phyloP scores from a whole-genome alignment of 1,140 invertebrate genomes.

The Anoplophora glabripennis region DNA sequence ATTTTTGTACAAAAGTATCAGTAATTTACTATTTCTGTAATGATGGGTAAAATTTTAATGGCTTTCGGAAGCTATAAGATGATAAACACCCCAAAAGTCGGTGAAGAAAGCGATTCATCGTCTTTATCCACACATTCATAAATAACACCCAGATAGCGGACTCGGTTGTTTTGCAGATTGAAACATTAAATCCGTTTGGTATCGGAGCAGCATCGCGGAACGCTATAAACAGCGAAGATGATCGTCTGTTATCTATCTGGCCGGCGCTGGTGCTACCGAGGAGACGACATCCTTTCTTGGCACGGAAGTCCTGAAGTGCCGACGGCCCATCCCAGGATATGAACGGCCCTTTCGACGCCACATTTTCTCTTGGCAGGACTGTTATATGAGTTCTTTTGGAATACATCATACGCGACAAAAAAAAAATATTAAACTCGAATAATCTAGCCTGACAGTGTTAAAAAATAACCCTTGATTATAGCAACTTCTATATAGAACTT shows the following conservation, averaged over 20 bases:
- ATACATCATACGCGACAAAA: no score
- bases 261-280: slow-evolving; percentile 5
- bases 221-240: slow-evolving; percentile 2
- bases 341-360: slow-evolving; percentile 1
- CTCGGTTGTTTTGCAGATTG: background rate
- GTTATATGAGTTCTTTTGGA: no score
- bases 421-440: no score
- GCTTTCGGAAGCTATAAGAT: no score
- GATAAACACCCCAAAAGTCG: background rate
- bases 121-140: background rate
- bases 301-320: slow-evolving; percentile 4
- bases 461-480: no score
- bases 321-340: background rate
- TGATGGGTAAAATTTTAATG: no score
- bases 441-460: no score
- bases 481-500: no score
- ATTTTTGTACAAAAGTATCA: no score
- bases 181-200: background rate
- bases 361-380: background rate
- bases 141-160: background rate
- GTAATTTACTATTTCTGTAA: no score
- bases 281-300: background rate
- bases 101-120: no score
- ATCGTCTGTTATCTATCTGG: slow-evolving; percentile 1
- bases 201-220: background rate